Conservation (phyloP, 2,888 invertebrate genomes). For the Matsumyia berberina region DNA sequence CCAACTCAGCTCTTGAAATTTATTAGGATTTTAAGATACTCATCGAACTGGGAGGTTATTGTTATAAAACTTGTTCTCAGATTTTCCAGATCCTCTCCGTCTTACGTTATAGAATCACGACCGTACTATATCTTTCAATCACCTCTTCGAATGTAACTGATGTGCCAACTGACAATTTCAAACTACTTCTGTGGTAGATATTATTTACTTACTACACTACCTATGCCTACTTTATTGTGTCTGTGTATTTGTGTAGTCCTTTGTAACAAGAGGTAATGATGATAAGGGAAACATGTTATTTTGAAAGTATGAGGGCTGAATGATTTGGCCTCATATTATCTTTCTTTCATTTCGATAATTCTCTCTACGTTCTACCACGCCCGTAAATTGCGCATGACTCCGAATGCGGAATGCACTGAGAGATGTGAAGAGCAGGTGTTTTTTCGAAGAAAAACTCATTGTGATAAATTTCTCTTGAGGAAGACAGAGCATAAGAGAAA, state of each 20-base stretch:
- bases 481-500: slow-evolving; percentile 22
- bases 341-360: slow-evolving; percentile 1
- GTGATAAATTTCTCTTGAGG: slow-evolving; percentile 33
- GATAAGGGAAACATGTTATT: slow-evolving; percentile 6
- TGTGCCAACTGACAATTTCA: background rate
- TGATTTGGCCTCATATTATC: background rate
- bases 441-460: slow-evolving; percentile 30
- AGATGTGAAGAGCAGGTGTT: slow-evolving; percentile 38
- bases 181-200: background rate
- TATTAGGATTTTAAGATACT: background rate
- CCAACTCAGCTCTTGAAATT: background rate
- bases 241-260: background rate
- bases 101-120: background rate
- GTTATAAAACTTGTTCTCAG: background rate
- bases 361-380: slow-evolving; percentile 24
- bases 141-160: background rate
- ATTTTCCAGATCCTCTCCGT: background rate
- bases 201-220: background rate
- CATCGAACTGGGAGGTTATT: background rate
- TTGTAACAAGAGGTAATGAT: background rate
- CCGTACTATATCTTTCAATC: background rate
- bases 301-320: background rate
- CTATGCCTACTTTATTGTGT: background rate
- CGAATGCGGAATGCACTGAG: slow-evolving; percentile 31
- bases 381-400: slow-evolving; percentile 43